These are phyloP conservation scores for Montipora sp. DNA, from an alignment of 64 coral and sea anemone species.

Conservation along the genomic window DNA sequence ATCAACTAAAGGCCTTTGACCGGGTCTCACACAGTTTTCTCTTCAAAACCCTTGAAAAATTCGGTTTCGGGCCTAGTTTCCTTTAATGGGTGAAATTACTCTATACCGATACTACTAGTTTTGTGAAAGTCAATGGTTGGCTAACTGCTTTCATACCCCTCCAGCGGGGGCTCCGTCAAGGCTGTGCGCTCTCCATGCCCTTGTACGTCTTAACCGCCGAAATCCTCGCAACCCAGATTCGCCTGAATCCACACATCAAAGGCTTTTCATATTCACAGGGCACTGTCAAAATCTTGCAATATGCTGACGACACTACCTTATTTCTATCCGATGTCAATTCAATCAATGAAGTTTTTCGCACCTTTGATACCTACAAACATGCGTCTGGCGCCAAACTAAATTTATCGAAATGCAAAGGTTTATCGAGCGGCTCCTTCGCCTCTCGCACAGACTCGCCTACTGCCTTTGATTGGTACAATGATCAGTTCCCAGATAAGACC, in stretches of 20 bases:
- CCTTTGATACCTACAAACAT: neutral
- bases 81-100: neutral
- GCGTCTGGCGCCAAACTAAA: neutral
- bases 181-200: neutral
- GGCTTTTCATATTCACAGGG: too few species aligned
- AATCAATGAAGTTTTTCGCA: neutral
- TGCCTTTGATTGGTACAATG: too few species aligned
- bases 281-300: too few species aligned
- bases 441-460: too few species aligned
- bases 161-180: neutral
- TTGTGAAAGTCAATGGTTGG: neutral
- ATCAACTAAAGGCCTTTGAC: slow-evolving; percentile 25
- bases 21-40: neutral
- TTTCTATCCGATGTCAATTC: neutral
- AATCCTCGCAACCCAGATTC: too few species aligned
- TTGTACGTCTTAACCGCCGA: neutral
- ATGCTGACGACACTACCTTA: neutral
- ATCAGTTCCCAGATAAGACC: too few species aligned
- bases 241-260: too few species aligned
- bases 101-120: neutral
- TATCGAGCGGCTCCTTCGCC: too few species aligned
- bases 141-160: neutral
- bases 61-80: slow-evolving; percentile 7
- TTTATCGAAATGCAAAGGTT: too few species aligned
- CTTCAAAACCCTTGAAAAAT: neutral